Evolutionary conservation across 2,888 invertebrate species (phyloP).

Genomic region (Erpobdella octoculata): DNA sequence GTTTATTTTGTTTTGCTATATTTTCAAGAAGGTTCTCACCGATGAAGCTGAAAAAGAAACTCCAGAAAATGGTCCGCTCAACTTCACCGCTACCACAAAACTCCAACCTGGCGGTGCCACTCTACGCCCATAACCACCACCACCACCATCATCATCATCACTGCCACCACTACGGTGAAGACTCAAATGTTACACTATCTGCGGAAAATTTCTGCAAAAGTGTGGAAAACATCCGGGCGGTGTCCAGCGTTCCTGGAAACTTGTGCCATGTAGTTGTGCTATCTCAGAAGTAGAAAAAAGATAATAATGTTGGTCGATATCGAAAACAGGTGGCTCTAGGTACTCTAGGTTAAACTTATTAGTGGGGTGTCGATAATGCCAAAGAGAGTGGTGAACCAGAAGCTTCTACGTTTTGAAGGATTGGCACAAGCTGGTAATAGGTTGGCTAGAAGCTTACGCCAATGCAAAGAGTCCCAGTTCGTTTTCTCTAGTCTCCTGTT

Average conservation of each 20-base stretch:
- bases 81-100: constrained; percentile 3
- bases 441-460: too few relatives aligned
- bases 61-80: constrained; percentile 37
- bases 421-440: too few relatives aligned
- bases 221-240: neutral
- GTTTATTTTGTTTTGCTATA: too few relatives aligned
- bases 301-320: too few relatives aligned
- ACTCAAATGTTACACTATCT: neutral
- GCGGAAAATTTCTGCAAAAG: neutral
- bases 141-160: constrained; percentile 21
- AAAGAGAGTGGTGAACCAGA: too few relatives aligned
- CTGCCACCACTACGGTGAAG: neutral
- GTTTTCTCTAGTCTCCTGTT: too few relatives aligned
- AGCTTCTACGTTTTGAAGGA: too few relatives aligned
- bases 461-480: too few relatives aligned
- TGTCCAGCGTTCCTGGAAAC: neutral
- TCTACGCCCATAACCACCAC: constrained; percentile 12
- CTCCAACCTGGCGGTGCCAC: constrained; percentile 18
- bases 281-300: too few relatives aligned
- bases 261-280: neutral
- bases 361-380: too few relatives aligned
- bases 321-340: too few relatives aligned
- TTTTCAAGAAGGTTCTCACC: constrained; percentile 60
- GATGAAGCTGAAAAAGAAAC: constrained; percentile 57
- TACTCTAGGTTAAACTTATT: too few relatives aligned